These are phyloP conservation scores for Chaetodon trifasciatus DNA, from an alignment of 2,797 vertebrate species.

Conservation along the genomic window DNA sequence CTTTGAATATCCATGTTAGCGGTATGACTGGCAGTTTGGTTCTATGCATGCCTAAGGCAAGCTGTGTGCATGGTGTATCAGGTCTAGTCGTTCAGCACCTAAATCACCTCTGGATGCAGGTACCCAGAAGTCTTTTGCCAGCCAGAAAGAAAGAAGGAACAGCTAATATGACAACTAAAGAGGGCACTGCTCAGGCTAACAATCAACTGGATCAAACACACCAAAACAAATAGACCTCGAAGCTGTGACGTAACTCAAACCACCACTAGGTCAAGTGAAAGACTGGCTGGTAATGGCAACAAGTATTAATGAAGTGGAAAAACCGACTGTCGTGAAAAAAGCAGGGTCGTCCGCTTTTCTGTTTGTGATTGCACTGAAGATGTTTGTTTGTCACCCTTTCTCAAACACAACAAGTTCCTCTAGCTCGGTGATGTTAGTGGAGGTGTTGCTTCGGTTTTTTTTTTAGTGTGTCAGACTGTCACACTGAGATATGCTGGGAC, in stretches of 20 bases:
- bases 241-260: neutral
- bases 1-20: neutral
- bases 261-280: neutral
- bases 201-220: neutral
- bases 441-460: slow-evolving; percentile 39
- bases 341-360: neutral
- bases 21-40: too few relatives aligned
- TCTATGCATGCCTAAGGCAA: too few relatives aligned
- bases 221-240: neutral
- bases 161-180: too few relatives aligned
- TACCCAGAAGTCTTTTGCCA: too few relatives aligned
- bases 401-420: neutral
- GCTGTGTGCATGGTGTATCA: too few relatives aligned
- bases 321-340: neutral
- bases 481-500: slow-evolving; percentile 8
- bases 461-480: slow-evolving; percentile 29
- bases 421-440: slow-evolving; percentile 1
- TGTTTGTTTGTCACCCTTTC: slow-evolving; percentile 10
- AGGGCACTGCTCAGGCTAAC: too few relatives aligned
- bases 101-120: too few relatives aligned
- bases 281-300: neutral
- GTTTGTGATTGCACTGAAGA: neutral
- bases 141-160: too few relatives aligned
- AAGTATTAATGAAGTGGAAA: neutral
- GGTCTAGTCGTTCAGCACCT: too few relatives aligned